Evolutionary conservation across 2,888 invertebrate genomes (phyloP).

Genomic region (Chloroclysta siterata): DNA sequence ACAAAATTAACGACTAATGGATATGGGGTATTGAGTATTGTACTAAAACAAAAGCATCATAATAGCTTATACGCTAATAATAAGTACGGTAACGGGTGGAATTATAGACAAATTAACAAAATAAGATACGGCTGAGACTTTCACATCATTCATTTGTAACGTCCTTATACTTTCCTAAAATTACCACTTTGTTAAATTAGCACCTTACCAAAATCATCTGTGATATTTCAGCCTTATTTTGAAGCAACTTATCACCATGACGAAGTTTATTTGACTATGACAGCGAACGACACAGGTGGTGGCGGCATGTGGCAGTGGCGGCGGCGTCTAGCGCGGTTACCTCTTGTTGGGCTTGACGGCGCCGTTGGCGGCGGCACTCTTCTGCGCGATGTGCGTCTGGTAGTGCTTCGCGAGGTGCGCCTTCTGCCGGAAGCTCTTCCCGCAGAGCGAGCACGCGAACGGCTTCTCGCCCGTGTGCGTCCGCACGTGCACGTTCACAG

Average conservation of each 20-base stretch:
- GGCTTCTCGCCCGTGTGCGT: slow-evolving; percentile 99
- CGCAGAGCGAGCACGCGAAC: slow-evolving; percentile 96
- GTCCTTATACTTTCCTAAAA: slow-evolving; percentile 68
- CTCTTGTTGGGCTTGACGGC: slow-evolving; percentile 83
- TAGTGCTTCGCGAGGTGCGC: slow-evolving; percentile 97
- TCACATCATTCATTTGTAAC: slow-evolving; percentile 62
- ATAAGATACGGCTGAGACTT: slow-evolving; percentile 69
- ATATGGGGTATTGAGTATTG: slow-evolving; percentile 46
- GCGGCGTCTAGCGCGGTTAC: slow-evolving; percentile 63
- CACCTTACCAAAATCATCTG: slow-evolving; percentile 83
- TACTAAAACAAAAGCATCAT: slow-evolving; percentile 64
- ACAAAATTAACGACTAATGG: slow-evolving; percentile 39
- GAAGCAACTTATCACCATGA: slow-evolving; percentile 73
- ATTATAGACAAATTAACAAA: slow-evolving; percentile 82
- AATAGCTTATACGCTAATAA: slow-evolving; percentile 74
- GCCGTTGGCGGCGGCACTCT: slow-evolving; percentile 88
- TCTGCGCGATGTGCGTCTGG: slow-evolving; percentile 96
- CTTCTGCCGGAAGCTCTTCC: slow-evolving; percentile 96
- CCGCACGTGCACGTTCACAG: slow-evolving; percentile 98
- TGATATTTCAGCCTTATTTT: slow-evolving; percentile 81
- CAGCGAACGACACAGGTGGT: slow-evolving; percentile 45
- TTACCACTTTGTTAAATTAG: slow-evolving; percentile 72
- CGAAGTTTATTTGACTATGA: slow-evolving; percentile 78
- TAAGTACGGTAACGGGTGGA: slow-evolving; percentile 83
- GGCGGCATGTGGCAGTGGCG: no score